Conservation (phyloP, 2,888 invertebrate species). For the Apodemia zela region DNA sequence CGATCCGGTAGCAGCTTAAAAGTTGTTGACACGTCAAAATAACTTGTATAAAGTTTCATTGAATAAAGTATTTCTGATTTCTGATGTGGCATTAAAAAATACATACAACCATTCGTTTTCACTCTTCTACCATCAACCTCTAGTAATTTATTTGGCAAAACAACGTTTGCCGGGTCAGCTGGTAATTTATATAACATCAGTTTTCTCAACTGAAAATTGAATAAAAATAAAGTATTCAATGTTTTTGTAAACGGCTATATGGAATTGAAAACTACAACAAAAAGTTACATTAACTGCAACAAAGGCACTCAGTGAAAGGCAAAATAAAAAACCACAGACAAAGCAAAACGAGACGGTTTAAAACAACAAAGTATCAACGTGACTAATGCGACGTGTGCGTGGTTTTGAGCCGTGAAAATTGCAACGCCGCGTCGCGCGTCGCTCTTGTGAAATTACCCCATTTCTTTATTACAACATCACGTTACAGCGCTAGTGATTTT, state of each 20-base stretch:
- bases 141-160: too few relatives aligned
- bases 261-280: not conserved
- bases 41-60: too few relatives aligned
- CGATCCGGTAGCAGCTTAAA: too few relatives aligned
- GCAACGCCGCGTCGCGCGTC: conserved; percentile 4
- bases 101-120: too few relatives aligned
- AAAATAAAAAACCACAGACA: not conserved
- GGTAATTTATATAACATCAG: too few relatives aligned
- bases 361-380: conserved; percentile 2
- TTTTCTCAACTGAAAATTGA: not conserved
- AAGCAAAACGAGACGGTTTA: not conserved
- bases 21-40: too few relatives aligned
- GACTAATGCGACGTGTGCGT: conserved; percentile 1
- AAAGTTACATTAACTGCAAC: not conserved
- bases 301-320: not conserved
- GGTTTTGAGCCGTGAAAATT: conserved; percentile 1
- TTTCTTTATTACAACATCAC: conserved; percentile 5
- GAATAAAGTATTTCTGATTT: too few relatives aligned
- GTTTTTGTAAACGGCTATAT: too few relatives aligned
- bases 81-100: too few relatives aligned
- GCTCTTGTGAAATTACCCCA: conserved; percentile 5
- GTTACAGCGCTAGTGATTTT: conserved; percentile 5
- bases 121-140: too few relatives aligned
- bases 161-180: too few relatives aligned
- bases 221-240: too few relatives aligned